A percentile compares a stretch with the other conserved stretches of the same genome.
These are phyloP conservation scores for Drosophila navojoa DNA, from an alignment of 1,140 invertebrate genomes.

Conservation along the genomic window DNA sequence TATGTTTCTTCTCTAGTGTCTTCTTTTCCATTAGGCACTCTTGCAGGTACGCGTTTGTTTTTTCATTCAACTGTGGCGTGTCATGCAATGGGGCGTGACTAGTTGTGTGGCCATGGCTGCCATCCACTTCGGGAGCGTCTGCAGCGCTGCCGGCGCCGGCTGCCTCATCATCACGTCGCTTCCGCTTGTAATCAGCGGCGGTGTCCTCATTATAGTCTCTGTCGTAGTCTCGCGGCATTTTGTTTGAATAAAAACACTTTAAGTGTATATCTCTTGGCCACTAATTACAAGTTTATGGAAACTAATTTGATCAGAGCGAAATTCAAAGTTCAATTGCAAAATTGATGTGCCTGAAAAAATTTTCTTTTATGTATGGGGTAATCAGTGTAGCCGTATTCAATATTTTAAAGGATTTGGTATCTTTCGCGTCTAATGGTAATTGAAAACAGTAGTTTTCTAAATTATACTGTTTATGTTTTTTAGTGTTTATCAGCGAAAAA, in stretches of 20 bases:
- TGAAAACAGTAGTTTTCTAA: background rate
- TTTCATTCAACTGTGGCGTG: constrained; percentile 77
- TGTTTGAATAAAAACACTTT: constrained; percentile 7
- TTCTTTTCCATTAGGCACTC: constrained; percentile 79
- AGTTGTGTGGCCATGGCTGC: constrained; percentile 56
- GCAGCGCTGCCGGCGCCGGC: constrained; percentile 57
- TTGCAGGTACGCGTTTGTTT: constrained; percentile 76
- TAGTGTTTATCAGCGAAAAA: background rate
- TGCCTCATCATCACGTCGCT: constrained; percentile 74
- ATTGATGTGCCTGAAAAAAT: constrained; percentile 36
- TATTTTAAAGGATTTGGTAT: constrained; percentile 8
- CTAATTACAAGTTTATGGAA: constrained; percentile 7
- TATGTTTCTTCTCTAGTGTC: constrained; percentile 74
- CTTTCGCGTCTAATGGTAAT: background rate
- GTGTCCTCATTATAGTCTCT: constrained; percentile 81
- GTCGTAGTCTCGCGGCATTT: constrained; percentile 81
- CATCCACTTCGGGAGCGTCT: constrained; percentile 65
- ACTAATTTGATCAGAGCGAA: constrained; percentile 6
- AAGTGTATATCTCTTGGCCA: constrained; percentile 1
- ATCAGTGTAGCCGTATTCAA: constrained; percentile 15
- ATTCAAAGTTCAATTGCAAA: constrained; percentile 35
- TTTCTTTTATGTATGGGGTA: constrained; percentile 51
- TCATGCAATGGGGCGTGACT: constrained; percentile 68
- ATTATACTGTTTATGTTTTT: background rate
- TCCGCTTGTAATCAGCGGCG: constrained; percentile 77